Conservation (phyloP, 1,140 invertebrate species). For the Apis florea region DNA sequence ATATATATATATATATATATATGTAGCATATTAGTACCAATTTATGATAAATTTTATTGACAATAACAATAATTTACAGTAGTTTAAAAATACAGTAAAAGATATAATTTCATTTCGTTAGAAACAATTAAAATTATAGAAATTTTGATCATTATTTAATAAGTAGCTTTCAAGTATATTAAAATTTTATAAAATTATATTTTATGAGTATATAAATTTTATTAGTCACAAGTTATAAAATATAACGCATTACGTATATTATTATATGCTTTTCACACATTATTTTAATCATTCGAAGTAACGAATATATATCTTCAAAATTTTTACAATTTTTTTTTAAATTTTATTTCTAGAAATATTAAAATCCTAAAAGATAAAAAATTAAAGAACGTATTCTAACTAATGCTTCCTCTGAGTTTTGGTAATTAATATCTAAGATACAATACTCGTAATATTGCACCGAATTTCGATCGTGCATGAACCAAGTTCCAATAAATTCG, state of each 20-base stretch:
- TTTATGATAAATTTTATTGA: slow-evolving; percentile 12
- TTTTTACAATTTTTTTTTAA: background rate
- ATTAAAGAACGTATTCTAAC: background rate
- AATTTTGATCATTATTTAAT: background rate
- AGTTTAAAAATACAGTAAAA: background rate
- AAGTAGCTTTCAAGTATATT: background rate
- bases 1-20: no score
- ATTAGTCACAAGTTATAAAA: slow-evolving; percentile 9
- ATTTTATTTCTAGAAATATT: background rate
- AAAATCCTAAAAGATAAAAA: background rate
- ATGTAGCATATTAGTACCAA: background rate
- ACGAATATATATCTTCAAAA: background rate
- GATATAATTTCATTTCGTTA: background rate
- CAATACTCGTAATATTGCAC: slow-evolving; percentile 11
- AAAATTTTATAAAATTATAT: background rate
- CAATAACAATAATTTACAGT: background rate
- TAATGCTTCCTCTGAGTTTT: background rate
- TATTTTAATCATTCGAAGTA: background rate
- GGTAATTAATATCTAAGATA: background rate
- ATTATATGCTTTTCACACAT: background rate
- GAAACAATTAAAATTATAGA: background rate
- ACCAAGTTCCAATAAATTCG: background rate
- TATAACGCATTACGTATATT: background rate
- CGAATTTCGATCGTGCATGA: slow-evolving; percentile 23
- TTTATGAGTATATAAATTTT: background rate